phyloP scores from a whole-genome alignment of 1,140 invertebrate genomes.

The Antheraea mylitta region DNA sequence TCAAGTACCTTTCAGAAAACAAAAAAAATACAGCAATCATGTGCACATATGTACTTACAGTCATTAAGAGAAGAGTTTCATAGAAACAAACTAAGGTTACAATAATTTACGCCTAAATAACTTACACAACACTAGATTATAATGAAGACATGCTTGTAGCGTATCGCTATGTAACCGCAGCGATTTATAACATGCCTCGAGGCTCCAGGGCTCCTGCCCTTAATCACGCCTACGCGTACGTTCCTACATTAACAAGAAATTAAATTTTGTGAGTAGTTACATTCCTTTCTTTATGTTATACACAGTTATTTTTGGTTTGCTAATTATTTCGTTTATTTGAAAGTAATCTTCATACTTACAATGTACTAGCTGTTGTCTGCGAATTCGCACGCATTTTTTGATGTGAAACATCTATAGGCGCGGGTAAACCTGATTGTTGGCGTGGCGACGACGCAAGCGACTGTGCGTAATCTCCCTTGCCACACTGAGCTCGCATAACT shows the following conservation, averaged over 20 bases:
- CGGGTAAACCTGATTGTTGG: too few relatives aligned
- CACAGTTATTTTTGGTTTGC: not conserved
- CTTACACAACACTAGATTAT: not conserved
- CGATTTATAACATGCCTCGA: constrained; percentile 16
- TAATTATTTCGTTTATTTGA: too few relatives aligned
- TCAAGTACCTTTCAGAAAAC: too few relatives aligned
- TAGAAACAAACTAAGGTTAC: not conserved
- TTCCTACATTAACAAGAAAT: not conserved
- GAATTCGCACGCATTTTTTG: too few relatives aligned
- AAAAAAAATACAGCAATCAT: not conserved
- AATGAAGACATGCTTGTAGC: constrained; percentile 19
- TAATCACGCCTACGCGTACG: not conserved
- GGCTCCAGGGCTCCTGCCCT: not conserved
- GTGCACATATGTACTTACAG: not conserved
- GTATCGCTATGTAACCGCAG: constrained; percentile 12
- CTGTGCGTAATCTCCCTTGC: too few relatives aligned
- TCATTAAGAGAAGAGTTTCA: not conserved
- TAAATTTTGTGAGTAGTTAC: not conserved
- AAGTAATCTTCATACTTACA: too few relatives aligned
- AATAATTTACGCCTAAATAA: not conserved
- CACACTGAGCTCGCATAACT: too few relatives aligned
- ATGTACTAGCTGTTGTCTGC: too few relatives aligned
- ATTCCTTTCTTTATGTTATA: not conserved
- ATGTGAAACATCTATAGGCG: too few relatives aligned
- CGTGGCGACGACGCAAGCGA: too few relatives aligned